Conservation (phyloP, 2,113 vertebrate species). For the Progne subis region DNA sequence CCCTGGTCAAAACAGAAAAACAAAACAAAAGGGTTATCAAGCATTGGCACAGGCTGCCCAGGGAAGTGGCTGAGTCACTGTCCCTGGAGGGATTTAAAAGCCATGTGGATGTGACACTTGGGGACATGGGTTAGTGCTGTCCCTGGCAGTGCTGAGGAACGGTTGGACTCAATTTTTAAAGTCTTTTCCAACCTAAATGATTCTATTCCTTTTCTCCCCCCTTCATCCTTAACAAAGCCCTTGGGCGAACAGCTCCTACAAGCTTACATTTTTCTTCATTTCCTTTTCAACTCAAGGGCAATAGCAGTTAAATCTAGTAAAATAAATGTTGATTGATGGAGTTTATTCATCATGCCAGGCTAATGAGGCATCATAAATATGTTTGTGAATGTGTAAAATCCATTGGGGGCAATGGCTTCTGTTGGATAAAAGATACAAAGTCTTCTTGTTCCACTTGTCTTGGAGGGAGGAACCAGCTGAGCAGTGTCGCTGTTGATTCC, state of each 20-base stretch:
- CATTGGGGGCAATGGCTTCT: neutral
- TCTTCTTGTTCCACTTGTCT: neutral
- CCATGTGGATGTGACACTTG: neutral
- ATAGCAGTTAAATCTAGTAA: slow-evolving; percentile 45
- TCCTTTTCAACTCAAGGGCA: slow-evolving; percentile 35
- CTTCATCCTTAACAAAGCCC: neutral
- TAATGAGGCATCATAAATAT: slow-evolving; percentile 58
- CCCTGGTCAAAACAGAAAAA: neutral
- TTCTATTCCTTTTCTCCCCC: neutral
- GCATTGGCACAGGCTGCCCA: neutral
- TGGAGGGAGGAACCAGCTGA: neutral
- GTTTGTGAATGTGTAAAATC: slow-evolving; percentile 23
- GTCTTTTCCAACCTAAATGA: neutral
- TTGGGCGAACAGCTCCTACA: neutral
- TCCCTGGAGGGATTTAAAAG: neutral
- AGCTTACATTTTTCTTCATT: slow-evolving; percentile 2
- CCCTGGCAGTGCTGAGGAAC: neutral
- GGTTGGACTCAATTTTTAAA: neutral
- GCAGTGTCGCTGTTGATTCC: neutral
- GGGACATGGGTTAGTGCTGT: neutral
- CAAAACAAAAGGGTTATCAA: neutral
- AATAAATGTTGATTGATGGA: slow-evolving; percentile 49
- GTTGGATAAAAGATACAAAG: neutral
- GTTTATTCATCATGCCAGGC: slow-evolving; percentile 28
- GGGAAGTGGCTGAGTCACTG: slow-evolving; percentile 3